Conservation (phyloP, 2,797 vertebrate genomes). For the Pangasius larnaudii region DNA sequence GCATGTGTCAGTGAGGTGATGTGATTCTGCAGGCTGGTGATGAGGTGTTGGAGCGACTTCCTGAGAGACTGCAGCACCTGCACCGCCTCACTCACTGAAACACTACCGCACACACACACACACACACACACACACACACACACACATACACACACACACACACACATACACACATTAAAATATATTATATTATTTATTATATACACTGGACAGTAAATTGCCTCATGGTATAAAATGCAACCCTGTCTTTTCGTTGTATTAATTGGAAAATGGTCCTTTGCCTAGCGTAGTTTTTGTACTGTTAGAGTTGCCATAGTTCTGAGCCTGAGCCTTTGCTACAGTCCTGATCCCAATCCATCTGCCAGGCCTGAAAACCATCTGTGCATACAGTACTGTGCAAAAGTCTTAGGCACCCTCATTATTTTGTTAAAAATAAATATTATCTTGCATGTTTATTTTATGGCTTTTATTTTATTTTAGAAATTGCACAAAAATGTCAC, state of each 20-base stretch:
- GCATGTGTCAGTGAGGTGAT: conserved; percentile 65
- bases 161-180: background rate
- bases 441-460: background rate
- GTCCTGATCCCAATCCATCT: background rate
- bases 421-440: background rate
- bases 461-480: background rate
- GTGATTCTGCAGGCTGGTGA: conserved; percentile 66
- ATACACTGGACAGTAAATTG: background rate
- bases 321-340: background rate
- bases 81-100: conserved; percentile 64
- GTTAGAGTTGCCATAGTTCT: background rate
- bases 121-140: conserved; percentile 2
- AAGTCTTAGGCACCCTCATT: no score
- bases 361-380: background rate
- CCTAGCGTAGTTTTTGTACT: background rate
- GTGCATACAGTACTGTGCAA: no score
- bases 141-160: conserved; percentile 4
- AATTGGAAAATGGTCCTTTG: background rate
- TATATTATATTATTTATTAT: background rate
- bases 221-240: background rate
- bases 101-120: conserved; percentile 38
- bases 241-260: background rate
- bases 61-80: conserved; percentile 64
- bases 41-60: conserved; percentile 65
- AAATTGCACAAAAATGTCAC: background rate